Percentiles rank a stretch among this genome's conserved stretches.
Conservation (phyloP, 2,888 invertebrate species). For the Rhagonycha fulva region DNA sequence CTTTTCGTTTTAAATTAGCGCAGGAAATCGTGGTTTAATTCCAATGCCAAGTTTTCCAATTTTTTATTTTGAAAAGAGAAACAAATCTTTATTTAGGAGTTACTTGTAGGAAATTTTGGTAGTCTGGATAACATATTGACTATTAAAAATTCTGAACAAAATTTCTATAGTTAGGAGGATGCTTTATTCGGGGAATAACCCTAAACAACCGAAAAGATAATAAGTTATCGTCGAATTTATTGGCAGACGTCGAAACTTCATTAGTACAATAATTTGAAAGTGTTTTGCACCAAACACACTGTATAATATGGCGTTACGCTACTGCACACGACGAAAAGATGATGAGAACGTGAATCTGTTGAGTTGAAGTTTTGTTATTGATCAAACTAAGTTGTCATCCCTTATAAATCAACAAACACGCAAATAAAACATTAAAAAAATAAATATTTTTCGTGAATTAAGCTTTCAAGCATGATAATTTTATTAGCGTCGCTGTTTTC, state of each 20-base stretch:
- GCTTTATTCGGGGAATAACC: not conserved
- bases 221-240: no score
- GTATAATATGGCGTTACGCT: not conserved
- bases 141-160: no score
- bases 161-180: no score
- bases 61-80: no score
- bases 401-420: conserved; percentile 26
- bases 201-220: no score
- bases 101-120: no score
- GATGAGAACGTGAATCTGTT: conserved; percentile 1
- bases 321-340: not conserved
- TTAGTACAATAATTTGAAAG: not conserved
- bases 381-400: conserved; percentile 24
- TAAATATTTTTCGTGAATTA: not conserved
- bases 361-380: conserved; percentile 11
- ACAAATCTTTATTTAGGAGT: no score
- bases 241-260: not conserved
- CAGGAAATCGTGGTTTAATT: no score
- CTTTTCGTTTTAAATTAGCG: no score
- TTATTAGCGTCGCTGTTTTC: not conserved
- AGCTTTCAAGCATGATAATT: not conserved
- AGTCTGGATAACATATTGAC: no score
- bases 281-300: not conserved
- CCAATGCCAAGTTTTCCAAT: no score
- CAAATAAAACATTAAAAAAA: conserved; percentile 20